Percentiles rank a stretch among this genome's conserved stretches.
These are phyloP conservation scores for Sandelia bainsii DNA, from an alignment of 2,797 vertebrate genomes.

Conservation along the genomic window DNA sequence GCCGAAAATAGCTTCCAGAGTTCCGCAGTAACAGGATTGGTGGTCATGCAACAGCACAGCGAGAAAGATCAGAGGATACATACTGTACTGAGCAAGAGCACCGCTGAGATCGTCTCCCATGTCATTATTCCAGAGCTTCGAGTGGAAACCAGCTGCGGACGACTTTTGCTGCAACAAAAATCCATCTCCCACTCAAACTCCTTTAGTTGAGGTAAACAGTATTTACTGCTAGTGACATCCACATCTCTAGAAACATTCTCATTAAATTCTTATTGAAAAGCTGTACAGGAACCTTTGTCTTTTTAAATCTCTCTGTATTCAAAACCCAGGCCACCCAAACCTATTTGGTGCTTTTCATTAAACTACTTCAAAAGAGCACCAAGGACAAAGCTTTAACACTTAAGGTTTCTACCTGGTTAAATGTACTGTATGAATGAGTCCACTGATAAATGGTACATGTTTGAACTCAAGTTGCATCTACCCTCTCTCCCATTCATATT, in stretches of 20 bases:
- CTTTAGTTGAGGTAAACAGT: slow-evolving; percentile 50
- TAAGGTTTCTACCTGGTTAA: slow-evolving; percentile 5
- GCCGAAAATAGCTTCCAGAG: slow-evolving; percentile 53
- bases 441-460: background rate
- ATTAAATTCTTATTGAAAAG: slow-evolving; percentile 18
- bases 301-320: slow-evolving; percentile 17
- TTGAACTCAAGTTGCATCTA: slow-evolving; percentile 30
- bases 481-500: slow-evolving; percentile 39
- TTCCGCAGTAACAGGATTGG: slow-evolving; percentile 74
- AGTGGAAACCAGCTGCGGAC: slow-evolving; percentile 82
- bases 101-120: slow-evolving; percentile 83
- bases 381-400: background rate
- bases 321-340: background rate
- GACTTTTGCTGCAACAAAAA: slow-evolving; percentile 87
- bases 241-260: slow-evolving; percentile 44
- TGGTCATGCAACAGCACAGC: slow-evolving; percentile 88
- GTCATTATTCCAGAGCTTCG: slow-evolving; percentile 84
- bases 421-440: background rate
- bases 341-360: slow-evolving; percentile 8
- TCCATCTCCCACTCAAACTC: slow-evolving; percentile 68
- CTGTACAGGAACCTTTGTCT: slow-evolving; percentile 13
- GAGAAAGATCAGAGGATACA: slow-evolving; percentile 87
- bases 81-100: slow-evolving; percentile 86
- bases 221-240: slow-evolving; percentile 46
- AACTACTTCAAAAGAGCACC: background rate